Conservation (phyloP, 2,888 invertebrate genomes). For the Hypercompe scribonia region DNA sequence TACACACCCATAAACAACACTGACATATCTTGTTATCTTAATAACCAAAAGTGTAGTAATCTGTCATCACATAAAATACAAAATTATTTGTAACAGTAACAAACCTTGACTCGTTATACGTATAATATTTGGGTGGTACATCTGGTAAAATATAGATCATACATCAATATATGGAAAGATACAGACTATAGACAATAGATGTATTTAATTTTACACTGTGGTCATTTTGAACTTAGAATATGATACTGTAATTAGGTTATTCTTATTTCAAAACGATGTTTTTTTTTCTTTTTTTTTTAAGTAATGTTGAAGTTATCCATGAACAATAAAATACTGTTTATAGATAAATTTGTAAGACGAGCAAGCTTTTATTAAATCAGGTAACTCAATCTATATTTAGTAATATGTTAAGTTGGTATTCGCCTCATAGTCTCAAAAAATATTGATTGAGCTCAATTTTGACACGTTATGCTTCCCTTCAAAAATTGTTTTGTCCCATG, state of each 20-base stretch:
- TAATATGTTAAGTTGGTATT: not conserved
- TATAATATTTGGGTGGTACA: not conserved
- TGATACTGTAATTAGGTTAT: slow-evolving; percentile 8
- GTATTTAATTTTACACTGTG: slow-evolving; percentile 3
- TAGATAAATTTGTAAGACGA: no score
- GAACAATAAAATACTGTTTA: no score
- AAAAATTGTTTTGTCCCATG: no score
- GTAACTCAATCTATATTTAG: not conserved
- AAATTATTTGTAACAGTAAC: not conserved
- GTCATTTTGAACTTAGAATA: slow-evolving; percentile 10
- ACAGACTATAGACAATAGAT: slow-evolving; percentile 1
- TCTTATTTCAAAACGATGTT: no score
- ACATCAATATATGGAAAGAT: not conserved
- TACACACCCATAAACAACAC: not conserved
- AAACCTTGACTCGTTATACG: slow-evolving; percentile 1
- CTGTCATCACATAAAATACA: not conserved
- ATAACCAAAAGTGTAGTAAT: not conserved
- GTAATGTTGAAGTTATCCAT: no score
- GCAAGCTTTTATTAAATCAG: not conserved
- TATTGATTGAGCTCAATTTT: no score
- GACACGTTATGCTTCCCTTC: no score
- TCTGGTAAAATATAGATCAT: not conserved
- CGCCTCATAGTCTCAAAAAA: no score
- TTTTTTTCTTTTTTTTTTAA: no score
- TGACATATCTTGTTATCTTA: not conserved